Evolutionary conservation across 2,797 vertebrate genomes (phyloP).

Genomic region (Pitangus sulphuratus): DNA sequence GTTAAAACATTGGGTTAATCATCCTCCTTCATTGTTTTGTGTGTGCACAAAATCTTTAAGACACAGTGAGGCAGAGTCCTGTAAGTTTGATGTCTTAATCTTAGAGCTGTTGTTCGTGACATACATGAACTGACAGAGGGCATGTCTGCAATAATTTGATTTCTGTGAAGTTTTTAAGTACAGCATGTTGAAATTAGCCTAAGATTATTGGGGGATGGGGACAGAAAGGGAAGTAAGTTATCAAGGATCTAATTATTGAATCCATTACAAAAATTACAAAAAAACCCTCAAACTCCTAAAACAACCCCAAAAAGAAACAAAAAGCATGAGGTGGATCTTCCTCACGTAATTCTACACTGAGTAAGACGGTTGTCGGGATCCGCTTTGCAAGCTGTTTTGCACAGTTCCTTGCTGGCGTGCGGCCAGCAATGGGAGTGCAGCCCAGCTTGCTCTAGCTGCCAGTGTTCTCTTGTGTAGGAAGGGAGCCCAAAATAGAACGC

Average conservation of each 20-base stretch:
- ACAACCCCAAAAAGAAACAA: neutral
- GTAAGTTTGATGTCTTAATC: neutral
- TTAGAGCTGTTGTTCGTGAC: neutral
- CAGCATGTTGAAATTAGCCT: neutral
- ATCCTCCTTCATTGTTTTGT: fast-evolving
- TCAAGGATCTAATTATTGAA: neutral
- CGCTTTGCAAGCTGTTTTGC: neutral
- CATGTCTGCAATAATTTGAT: neutral
- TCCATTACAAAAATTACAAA: neutral
- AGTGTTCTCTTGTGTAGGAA: conserved; percentile 18
- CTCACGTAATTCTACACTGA: neutral
- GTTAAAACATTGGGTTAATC: neutral
- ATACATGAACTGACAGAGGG: neutral
- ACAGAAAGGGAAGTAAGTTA: neutral
- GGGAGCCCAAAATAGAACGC: conserved; percentile 19
- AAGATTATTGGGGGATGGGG: neutral
- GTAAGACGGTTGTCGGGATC: neutral
- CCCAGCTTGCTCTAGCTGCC: neutral
- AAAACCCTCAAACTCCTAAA: neutral
- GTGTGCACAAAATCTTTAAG: neutral
- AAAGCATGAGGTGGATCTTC: neutral
- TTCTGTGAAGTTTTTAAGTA: neutral
- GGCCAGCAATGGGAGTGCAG: neutral
- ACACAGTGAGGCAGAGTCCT: neutral
- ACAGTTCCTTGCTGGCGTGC: neutral